These are phyloP conservation scores for Drosophila nebulosa DNA, from an alignment of 1,140 invertebrate genomes.

Conservation along the genomic window DNA sequence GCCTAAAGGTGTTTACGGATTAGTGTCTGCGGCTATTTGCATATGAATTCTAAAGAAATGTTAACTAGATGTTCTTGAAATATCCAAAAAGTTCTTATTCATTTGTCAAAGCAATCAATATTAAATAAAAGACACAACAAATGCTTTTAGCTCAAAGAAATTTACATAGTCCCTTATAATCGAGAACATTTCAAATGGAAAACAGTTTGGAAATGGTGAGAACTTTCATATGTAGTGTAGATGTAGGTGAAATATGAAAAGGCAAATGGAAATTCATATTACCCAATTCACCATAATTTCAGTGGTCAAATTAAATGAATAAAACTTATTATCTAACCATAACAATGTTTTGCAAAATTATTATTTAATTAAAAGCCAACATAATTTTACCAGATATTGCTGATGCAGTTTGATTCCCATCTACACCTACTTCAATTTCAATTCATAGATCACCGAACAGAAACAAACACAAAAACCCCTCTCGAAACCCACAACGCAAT, in stretches of 20 bases:
- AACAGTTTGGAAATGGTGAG: background rate
- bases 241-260: too few species aligned
- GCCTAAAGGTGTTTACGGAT: conserved; percentile 37
- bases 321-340: background rate
- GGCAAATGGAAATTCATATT: too few species aligned
- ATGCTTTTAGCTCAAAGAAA: background rate
- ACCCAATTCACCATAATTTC: background rate
- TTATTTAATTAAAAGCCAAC: background rate
- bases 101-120: conserved; percentile 2
- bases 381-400: background rate
- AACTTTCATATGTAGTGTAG: too few species aligned
- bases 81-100: background rate
- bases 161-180: background rate
- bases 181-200: background rate
- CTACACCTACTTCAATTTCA: conserved; percentile 3
- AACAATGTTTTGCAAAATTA: background rate
- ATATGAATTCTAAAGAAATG: conserved; percentile 10
- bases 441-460: background rate
- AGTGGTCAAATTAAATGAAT: background rate
- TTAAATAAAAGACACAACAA: background rate
- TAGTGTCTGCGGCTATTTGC: background rate
- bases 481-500: conserved; percentile 11
- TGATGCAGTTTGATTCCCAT: background rate
- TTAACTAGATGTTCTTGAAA: conserved; percentile 1
- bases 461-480: background rate